Evolutionary conservation across 2,888 invertebrate species (phyloP), one percentile per base, ranked within the genome.

Genomic region (Ypsolopha sequella): DNA sequence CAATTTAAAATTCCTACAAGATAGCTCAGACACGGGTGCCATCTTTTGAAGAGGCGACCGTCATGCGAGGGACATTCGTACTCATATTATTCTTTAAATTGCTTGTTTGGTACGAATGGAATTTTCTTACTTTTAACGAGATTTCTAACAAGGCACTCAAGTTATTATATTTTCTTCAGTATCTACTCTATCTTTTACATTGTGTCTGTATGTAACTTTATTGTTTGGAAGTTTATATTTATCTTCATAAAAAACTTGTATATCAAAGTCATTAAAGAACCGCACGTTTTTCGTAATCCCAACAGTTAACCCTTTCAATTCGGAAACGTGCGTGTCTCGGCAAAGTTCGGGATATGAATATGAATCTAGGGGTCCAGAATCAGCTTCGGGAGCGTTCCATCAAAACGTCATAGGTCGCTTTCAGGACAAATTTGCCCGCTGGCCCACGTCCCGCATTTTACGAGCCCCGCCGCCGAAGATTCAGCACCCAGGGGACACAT

Each of bases 1-100:
- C 87, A 87, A 87, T 87, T 87, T 87, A 87, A 87, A 87, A 87
- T 87, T 87, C 87, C 85, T 87, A 85, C 84, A 82, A 86, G 86
- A 85, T 84, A 84, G 80, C 85, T 80, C 79, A 84, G 85, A 81
- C 84, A 81, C 80, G 82, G 81, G 80, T 78, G 84, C 81, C 80
- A 84, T 86, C 84, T 85, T 84, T 82, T 82, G 84, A 84, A 77
- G 76, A 73, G 75, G 72, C 73, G 75, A 75, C 76, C 76, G 74
- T 76, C 78, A 76, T 80, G 73, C 72, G 67, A 73, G 73, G 76
- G 75, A 75, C 76, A 73, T 72, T 72, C 69, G 63, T 63, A 60
- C 61, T 60, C 58, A 60, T 63, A 64, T 63, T 65, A 55, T 55
- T 61, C 62, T 64, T 64, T 64, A 57, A 64, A 60, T 64, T 58